Evolutionary conservation across 2,797 vertebrate species (phyloP), one percentile per base, ranked within the genome.

Genomic region (Erethizon dorsatum): DNA sequence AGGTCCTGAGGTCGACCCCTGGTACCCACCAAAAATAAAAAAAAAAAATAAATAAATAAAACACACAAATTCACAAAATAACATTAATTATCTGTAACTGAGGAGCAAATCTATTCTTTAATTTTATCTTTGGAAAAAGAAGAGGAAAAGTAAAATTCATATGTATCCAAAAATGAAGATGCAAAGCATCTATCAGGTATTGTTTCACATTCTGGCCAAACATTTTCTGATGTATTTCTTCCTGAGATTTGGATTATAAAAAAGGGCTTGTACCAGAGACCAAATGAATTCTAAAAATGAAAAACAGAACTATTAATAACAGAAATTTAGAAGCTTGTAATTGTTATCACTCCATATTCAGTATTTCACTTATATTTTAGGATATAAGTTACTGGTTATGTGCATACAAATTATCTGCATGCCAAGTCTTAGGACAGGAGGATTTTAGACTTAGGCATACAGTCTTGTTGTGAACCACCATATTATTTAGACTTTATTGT

Each of bases 321-420:
- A 71, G 33, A 78, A 88, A 57, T 47, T 26, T 57, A 59, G 80
- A 90, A 78, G 6, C 22, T 4, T 88, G 11, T 14, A 79, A 50
- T 57, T 90, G 22, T 92, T 18, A 67, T 67, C 59, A 69, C 12
- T 78, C 6, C 82, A 63, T 28, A 78, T 67, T 95, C 47, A 96
- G 26, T 93, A 90, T 93, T 97, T 94, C 83, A 94, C 24, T 37
- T 90, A 77, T 28, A 65, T 8, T 80, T 7, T 61, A 85, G 63
- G 0, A 83, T 12, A 18, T 65, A 90, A 52, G 5, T 54, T 78
- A 78, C 6, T 88, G 45, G 6, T 11, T 65, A 37, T 77, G 1
- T 59, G 9, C 33, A 50, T 73, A 83, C 26, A 54, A 83, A 57
- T 57, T 69, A 75, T 95, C 26, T 59, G 26, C 5, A 67, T 33